A percentile compares a stretch with the other conserved stretches of the same genome.
phyloP scores from a whole-genome alignment of 1,140 invertebrate species.

The Eriosoma lanigerum region DNA sequence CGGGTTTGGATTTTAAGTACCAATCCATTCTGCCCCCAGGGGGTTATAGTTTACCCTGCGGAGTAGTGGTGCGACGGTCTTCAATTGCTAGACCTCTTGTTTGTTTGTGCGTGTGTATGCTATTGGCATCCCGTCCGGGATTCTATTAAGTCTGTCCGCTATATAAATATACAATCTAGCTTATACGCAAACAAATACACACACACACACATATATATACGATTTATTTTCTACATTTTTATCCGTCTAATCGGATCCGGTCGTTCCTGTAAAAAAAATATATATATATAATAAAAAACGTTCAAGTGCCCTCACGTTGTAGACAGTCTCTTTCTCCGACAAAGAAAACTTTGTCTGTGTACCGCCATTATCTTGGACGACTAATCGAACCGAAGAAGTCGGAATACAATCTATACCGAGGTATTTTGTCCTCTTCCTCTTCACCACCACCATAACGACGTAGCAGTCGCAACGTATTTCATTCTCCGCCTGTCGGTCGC shows the following conservation, averaged over 20 bases:
- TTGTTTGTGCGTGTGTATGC: slow-evolving; percentile 41
- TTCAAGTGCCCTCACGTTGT: slow-evolving; percentile 33
- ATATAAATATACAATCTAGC: background rate
- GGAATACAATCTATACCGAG: slow-evolving; percentile 34
- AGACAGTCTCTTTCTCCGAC: slow-evolving; percentile 41
- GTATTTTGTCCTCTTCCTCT: slow-evolving; percentile 26
- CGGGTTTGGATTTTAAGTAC: slow-evolving; percentile 34
- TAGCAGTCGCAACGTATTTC: background rate
- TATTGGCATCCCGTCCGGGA: slow-evolving; percentile 38
- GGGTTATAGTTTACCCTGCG: background rate
- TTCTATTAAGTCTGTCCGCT: slow-evolving; percentile 36
- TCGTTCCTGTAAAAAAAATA: slow-evolving; percentile 25
- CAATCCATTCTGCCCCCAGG: background rate
- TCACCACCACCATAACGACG: background rate
- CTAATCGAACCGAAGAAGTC: slow-evolving; percentile 49
- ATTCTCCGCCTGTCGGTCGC: background rate
- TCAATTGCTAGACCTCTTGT: background rate
- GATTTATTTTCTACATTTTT: slow-evolving; percentile 45
- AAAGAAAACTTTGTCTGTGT: slow-evolving; percentile 45
- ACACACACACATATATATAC: background rate
- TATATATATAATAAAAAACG: slow-evolving; percentile 12
- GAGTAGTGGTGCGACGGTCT: background rate
- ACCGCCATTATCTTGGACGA: slow-evolving; percentile 44
- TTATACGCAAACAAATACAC: background rate
- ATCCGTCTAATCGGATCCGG: slow-evolving; percentile 23